Evolutionary conservation across 2,113 vertebrate genomes (phyloP), one percentile per base, ranked within the genome.

Genomic region (rat (Rattus norvegicus)): DNA sequence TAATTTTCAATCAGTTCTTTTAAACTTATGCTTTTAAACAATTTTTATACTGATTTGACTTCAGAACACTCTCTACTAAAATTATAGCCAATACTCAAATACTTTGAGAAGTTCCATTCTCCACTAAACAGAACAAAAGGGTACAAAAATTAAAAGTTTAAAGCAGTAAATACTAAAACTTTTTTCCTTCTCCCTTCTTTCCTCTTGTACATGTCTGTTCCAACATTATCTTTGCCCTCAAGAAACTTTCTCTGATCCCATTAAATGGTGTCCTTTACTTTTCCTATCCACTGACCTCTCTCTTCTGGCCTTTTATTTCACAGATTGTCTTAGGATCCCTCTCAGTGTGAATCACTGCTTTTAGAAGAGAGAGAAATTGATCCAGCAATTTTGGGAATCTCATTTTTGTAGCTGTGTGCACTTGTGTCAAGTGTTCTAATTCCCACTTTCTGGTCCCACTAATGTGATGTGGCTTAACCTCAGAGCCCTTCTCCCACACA

Each of bases 331-430:
- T 84, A 79, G 54, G 80, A 56, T 88, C 19, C 26, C 59, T 86
- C 89, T 94, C 73, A 52, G 47, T 76, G 56, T 43, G 81, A 43
- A 22, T 70, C 52, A 63, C 26, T 88, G 20, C 26, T 90, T 83
- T 65, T 83, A 63, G 14, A 81, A 59, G 67, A 79, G 1, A 20
- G 19, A 90, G 33, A 92, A 59, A 69, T 33, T 26, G 39, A 92
- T 83, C 43, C 69, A 30, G 63, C 26, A 93, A 73, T 88, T 93
- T 79, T 5, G 80, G 24, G 33, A 77, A 84, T 96, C 49, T 88
- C 4, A 20, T 49, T 90, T 92, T 52, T 56, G 39, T 49, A 54
- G 22, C 6, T 70, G 30, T 56, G 17, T 30, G 30, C 70, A 1
- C 67, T 33, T 47, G 16, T 43, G 49, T 65, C 65, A 92, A 30